phyloP scores from a whole-genome alignment of 2,888 invertebrate species.

The Apodemia mormo region DNA sequence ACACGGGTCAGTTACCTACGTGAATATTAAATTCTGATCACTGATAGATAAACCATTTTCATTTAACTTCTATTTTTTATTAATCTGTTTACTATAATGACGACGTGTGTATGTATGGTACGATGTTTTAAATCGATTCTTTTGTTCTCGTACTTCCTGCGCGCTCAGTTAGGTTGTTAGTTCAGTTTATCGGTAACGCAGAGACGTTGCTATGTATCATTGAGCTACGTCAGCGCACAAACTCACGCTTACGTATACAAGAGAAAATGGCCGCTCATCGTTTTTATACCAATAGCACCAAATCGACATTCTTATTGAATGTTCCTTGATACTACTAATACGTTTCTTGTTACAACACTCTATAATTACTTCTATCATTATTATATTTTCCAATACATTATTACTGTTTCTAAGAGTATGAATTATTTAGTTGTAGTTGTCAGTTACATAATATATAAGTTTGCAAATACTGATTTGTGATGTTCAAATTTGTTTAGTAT shows the following conservation, averaged over 20 bases:
- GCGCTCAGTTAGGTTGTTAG: slow-evolving; percentile 50
- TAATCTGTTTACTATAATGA: not conserved
- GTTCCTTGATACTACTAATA: not conserved
- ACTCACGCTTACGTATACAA: slow-evolving; percentile 53
- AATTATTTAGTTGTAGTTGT: not conserved
- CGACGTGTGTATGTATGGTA: slow-evolving; percentile 36
- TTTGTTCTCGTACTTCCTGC: slow-evolving; percentile 62
- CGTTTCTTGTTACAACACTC: not conserved
- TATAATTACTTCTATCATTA: not conserved
- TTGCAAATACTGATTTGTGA: not conserved
- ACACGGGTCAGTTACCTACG: not conserved
- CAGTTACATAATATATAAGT: not conserved
- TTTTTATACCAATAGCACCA: slow-evolving; percentile 24
- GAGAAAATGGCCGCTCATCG: slow-evolving; percentile 55
- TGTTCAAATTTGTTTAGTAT: not conserved
- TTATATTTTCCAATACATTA: not conserved
- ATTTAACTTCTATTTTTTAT: not conserved
- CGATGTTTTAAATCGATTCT: slow-evolving; percentile 61
- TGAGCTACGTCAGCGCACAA: slow-evolving; percentile 50
- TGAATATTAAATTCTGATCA: not conserved
- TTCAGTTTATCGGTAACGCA: slow-evolving; percentile 52
- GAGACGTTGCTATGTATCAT: slow-evolving; percentile 54
- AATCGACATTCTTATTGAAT: slow-evolving; percentile 19
- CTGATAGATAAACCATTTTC: not conserved
- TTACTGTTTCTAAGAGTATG: not conserved